Evolutionary conservation across 2,797 vertebrate genomes (phyloP).

Genomic region (Clamator glandarius): DNA sequence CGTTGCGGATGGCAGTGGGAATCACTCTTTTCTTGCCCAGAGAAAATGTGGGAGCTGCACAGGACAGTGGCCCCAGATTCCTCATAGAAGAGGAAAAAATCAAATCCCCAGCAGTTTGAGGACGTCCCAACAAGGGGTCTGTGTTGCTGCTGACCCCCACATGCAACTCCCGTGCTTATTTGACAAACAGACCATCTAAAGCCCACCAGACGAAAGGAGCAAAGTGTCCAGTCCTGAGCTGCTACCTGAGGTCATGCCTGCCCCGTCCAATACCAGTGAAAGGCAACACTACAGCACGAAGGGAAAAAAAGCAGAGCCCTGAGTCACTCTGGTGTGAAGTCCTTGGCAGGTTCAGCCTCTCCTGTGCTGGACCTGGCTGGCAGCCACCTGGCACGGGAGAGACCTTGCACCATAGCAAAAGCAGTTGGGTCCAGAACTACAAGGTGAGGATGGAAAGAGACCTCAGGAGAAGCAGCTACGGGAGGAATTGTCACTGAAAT

Average conservation of each 20-base stretch:
- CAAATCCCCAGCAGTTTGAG: background rate
- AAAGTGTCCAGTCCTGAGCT: background rate
- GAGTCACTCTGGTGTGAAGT: background rate
- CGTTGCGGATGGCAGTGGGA: rapidly evolving
- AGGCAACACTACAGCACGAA: background rate
- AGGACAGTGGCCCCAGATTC: background rate
- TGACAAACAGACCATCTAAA: background rate
- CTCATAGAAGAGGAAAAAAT: background rate
- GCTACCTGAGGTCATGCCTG: background rate
- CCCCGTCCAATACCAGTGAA: background rate
- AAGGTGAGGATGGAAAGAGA: background rate
- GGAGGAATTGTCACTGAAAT: background rate
- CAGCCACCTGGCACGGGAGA: background rate
- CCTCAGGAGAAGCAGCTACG: rapidly evolving
- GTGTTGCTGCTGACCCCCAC: background rate
- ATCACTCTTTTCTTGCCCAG: background rate
- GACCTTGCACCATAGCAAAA: background rate
- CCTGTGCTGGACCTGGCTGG: background rate
- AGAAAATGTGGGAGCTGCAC: background rate
- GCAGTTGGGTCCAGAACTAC: background rate
- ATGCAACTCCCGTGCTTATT: background rate
- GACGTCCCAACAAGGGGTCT: background rate
- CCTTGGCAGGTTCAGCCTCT: background rate
- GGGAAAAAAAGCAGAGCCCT: background rate
- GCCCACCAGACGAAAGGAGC: background rate